Base-by-base conservation (phyloP, 2,113 vertebrate species). In the Phycodurus eques region DNA sequence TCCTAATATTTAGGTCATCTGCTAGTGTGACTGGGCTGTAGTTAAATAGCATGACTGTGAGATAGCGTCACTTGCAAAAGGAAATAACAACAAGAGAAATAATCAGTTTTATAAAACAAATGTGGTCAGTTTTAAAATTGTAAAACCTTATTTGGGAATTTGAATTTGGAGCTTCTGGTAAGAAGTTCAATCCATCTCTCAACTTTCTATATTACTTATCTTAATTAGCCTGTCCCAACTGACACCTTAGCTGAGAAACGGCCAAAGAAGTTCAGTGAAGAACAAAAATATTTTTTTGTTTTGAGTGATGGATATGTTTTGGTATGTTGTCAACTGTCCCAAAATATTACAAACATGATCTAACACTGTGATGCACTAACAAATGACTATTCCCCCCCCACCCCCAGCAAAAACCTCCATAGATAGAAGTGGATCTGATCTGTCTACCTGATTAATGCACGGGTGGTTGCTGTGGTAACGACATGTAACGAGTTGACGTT, bases 401-500 rank as follows among this genome's bases (percentile, higher is more conserved):
- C 27, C 27, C 27, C 27, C 19, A 19, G 20, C 17, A 19, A 15
- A 44, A 22, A 0, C 57, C 11, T 57, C 27, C 15, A 64, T 35
- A 14, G 46, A 20, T 68, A 46, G 6, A 27, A 6, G 31, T 42
- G 19, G 22, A 17, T 47, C 5, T 17, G 27, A 83, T 71, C 59
- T 72, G 69, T 6, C 42, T 73, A 82, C 43, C 67, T 80, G 70
- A 74, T 77, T 70, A 69, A 72, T 53, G 20, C n/a, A 54, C 11
- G 46, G 15, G 66, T n/a, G 72, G 81, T 87, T 79, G 74, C 83
- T 78, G 83, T 88, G 82, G 88, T 74, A 76, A 90, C 83, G 67
- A 69, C 11, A 56, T 43, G 53, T 63, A 74, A 78, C 71, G 78
- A 83, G 60, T 27, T 80, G 39, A 47, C 33, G 72, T 80, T 77